Evolutionary conservation across 2,888 invertebrate genomes (phyloP), one percentile per base, ranked within the genome.

Genomic region (Aricia artaxerxes): DNA sequence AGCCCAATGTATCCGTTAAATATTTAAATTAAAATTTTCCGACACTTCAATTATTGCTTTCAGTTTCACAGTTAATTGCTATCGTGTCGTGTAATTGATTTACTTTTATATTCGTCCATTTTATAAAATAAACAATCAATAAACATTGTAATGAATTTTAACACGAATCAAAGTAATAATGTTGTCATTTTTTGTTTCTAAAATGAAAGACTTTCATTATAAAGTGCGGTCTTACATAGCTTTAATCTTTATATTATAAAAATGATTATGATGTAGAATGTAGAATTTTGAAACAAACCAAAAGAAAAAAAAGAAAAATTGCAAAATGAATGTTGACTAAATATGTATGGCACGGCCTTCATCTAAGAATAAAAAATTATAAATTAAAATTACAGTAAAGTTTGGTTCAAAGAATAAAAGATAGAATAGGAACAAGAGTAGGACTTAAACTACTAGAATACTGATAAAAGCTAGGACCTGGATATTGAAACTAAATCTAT

Each of bases 401-500:
- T 77, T 76, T 76, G 76, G 76, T 76, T 53, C 57, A 76, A 57
- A 76, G 75, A 64, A 61, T 61, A 61, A 81, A 78, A 80, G 78
- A 82, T 81, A 81, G 82, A 81, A 81, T 93, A 94, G 93, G 93
- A 94, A 94, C 93, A 90, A 91, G 84, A 86, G 88, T 77, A 89
- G 87, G 88, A 84, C 92, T 93, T 92, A 93, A 73, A 80, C 90
- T 92, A 93, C 85, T 86, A 88, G 85, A 92, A 93, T 93, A 93
- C 92, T 93, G 92, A 91, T 91, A 90, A 85, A 89, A 87, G 87
- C 90, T 92, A 93, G 91, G 91, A 88, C 86, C 88, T 87, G 89
- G 89, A 84, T 79, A 78, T 53, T 61, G 75, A 78, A 79, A 82
- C 83, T 85, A 86, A 83, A 80, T 81, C 85, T 86, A 86, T 81